Base-by-base conservation (phyloP, 2,113 vertebrate genomes). In the Eulacestoma nigropectus region DNA sequence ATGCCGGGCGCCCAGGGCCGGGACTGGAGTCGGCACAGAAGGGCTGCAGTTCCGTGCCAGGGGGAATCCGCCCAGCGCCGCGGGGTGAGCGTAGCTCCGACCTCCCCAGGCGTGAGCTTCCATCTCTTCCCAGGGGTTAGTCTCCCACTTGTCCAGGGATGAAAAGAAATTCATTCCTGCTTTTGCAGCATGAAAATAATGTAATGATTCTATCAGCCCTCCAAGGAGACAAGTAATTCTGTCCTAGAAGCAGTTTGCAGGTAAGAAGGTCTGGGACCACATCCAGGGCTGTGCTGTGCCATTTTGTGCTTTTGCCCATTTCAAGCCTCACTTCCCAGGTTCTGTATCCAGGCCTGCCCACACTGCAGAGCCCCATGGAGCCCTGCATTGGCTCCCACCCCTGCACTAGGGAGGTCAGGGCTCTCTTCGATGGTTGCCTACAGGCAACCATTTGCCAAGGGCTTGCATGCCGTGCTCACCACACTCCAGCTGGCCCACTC, bases 391-490 rank as follows among this genome's bases (percentile, higher is more conserved):
- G 32, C 42, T 82, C 42, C 47, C 13, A 7, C 1, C 16, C 35
- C 27, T 39, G 35, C 2, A 1, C 26, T 30, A n/a, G 17, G 33
- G 53, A 59, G 25, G 4, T 19, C 49, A 64, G 12, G 30, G 44
- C 44, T 46, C 57, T 33, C 53, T 52, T n/a, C 0, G 0, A 5
- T 12, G 5, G 41, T 6, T 68, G 56, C 52, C 60, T 50, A 20
- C 52, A 50, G 41, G 50, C 11, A 59, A 59, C 18, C 30, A 10
- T 23, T n/a, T 39, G 49, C n/a, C 2, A 0, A 16, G 4, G 46
- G 50, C 25, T 69, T 0, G 0, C 0, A 1, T 33, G 20, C 57
- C 5, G 1, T 35, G 52, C 42, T 46, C 1, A 1, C 47, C 2
- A 1, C 26, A 29, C 12, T 26, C 10, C 19, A 57, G 27, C 60